These are phyloP conservation scores for Lepidocolaptes lacrymiger DNA, from an alignment of 2,797 vertebrate species.

Conservation along the genomic window DNA sequence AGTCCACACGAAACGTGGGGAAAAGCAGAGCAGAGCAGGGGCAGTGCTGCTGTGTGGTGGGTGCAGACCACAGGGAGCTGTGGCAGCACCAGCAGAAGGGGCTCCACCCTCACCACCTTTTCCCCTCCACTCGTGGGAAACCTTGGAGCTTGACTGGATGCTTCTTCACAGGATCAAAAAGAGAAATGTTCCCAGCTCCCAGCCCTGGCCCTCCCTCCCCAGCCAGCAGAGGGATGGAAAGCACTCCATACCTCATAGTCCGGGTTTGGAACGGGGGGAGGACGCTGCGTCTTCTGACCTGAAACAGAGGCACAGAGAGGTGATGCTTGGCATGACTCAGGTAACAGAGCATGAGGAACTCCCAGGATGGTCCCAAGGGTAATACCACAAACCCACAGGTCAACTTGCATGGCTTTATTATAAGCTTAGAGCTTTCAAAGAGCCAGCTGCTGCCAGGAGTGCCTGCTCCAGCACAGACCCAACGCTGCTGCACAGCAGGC, in stretches of 20 bases:
- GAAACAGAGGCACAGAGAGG: neutral
- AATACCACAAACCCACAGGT: neutral
- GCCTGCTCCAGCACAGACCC: neutral
- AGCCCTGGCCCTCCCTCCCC: neutral
- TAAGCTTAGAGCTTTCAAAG: neutral
- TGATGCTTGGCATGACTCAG: neutral
- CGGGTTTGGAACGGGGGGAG: slow-evolving; percentile 80
- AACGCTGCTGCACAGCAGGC: no score
- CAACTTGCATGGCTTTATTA: neutral
- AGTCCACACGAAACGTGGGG: fast-evolving
- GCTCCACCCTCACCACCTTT: neutral
- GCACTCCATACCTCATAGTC: slow-evolving; percentile 78
- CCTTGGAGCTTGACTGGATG: neutral
- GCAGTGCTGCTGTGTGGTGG: neutral
- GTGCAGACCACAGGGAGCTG: neutral
- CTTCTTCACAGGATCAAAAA: neutral
- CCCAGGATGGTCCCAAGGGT: neutral
- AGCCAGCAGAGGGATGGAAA: neutral
- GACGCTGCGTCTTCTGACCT: slow-evolving; percentile 75
- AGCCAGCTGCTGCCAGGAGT: neutral
- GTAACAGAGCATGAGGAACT: fast-evolving
- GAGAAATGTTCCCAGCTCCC: neutral
- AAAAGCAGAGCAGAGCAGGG: neutral
- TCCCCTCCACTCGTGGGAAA: neutral
- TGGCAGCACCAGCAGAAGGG: neutral